Evolutionary conservation across 2,797 vertebrate genomes (phyloP), one percentile per base, ranked within the genome.

Genomic region (Paedocypris micromegethes): DNA sequence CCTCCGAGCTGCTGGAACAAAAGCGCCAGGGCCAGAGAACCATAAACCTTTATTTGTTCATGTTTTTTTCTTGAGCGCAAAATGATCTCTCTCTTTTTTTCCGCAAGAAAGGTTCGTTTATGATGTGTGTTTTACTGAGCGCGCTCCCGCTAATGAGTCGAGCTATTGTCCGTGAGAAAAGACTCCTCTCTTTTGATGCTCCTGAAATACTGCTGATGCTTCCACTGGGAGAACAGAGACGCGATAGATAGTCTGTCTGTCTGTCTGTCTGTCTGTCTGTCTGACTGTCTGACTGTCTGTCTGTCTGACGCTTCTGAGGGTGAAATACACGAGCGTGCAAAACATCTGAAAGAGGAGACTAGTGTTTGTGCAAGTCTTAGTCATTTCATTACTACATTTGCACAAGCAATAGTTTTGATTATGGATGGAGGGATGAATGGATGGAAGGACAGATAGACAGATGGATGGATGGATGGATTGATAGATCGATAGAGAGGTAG

Each of bases 1-100:
- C 23, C 61, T 61, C 44, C 6, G 45, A 56, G 46, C 48, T 61
- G 65, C 44, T 59, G 55, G 52, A 46, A 68, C 23, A 54, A 55
- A 50, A 62, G n/a, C 62, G 46, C 39, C 9, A 1, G 52, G 46
- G 47, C 46, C 53, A 50, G 59, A 57, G 63, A 63, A 43, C 68
- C 8, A 50, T 57, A 57, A 70, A 63, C 9, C 6, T 2, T 8
- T 9, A 9, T n/a, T 44, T 44, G 42, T 9, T 9, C 9, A 43
- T 9, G 23, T 23, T 9, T 4, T 42, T 42, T 53, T 44, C 57
- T 63, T 9, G 4, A 40, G 42, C 7, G 46, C 52, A 57, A 45
- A 55, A 48, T 47, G 2, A 37, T 23, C 23, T 9, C 51, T 51
- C 38, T 45, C 43, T 41, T 63, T 49, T 49, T 56, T 9, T 1